A percentile compares a stretch with the other conserved stretches of the same genome.
Conservation (phyloP, 1,140 invertebrate species). For the Rhizoglyphus robini region DNA sequence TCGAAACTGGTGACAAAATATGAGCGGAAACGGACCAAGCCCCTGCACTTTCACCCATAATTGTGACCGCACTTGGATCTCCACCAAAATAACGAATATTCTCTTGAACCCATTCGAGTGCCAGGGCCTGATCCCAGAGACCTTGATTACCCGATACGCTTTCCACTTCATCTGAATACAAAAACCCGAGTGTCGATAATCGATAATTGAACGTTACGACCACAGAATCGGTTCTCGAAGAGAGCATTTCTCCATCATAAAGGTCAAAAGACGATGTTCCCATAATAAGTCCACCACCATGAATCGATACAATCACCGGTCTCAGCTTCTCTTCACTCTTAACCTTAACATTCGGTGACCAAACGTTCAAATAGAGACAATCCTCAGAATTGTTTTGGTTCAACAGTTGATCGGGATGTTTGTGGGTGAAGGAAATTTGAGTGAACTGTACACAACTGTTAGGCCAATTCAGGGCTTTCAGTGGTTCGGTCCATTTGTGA, state of each 20-base stretch:
- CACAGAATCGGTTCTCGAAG: conserved; percentile 49
- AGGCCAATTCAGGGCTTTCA: background rate
- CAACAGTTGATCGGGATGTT: no score
- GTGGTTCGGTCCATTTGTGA: conserved; percentile 23
- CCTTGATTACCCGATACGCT: background rate
- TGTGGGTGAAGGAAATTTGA: no score
- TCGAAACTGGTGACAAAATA: no score
- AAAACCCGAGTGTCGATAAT: no score
- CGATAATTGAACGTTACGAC: conserved; percentile 44
- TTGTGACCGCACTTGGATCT: conserved; percentile 28
- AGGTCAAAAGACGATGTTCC: conserved; percentile 1
- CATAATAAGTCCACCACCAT: conserved; percentile 19
- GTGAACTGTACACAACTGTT: background rate
- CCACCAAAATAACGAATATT: no score
- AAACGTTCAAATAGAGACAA: no score
- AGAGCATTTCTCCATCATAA: conserved; percentile 59
- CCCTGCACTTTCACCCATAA: conserved; percentile 34
- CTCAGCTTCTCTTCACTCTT: background rate
- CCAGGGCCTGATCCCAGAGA: no score
- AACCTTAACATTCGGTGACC: conserved; percentile 24
- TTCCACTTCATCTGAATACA: no score
- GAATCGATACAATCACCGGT: conserved; percentile 22
- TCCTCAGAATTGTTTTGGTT: conserved; percentile 40
- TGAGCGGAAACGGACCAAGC: no score
- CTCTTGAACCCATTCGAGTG: no score